A percentile compares a stretch with the other conserved stretches of the same genome.
These are phyloP conservation scores for Chlorops oryzae DNA, from an alignment of 1,140 invertebrate species.

Conservation along the genomic window DNA sequence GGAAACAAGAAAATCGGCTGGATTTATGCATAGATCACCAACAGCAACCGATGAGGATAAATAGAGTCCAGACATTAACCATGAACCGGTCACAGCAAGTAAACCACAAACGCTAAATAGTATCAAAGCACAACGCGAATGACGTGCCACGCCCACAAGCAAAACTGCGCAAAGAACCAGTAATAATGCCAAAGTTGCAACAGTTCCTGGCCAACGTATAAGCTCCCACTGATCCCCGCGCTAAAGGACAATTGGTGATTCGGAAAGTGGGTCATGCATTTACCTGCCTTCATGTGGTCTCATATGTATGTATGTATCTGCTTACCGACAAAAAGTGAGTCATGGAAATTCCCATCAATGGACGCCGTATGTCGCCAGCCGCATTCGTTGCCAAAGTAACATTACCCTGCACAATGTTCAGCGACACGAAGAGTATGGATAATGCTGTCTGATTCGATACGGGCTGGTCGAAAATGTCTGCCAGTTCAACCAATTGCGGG, in stretches of 20 bases:
- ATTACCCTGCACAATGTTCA: conserved; percentile 64
- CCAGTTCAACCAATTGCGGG: conserved; percentile 60
- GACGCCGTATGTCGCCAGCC: conserved; percentile 66
- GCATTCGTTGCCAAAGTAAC: conserved; percentile 63
- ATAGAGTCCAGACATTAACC: conserved; percentile 78
- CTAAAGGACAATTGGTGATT: conserved; percentile 21
- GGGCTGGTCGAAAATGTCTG: conserved; percentile 67
- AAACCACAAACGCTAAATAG: conserved; percentile 71
- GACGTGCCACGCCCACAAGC: conserved; percentile 72
- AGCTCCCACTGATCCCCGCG: conserved; percentile 56
- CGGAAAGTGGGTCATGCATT: neutral
- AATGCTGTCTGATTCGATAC: conserved; percentile 68
- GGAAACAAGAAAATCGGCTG: conserved; percentile 70
- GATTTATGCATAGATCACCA: conserved; percentile 68
- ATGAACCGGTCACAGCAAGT: conserved; percentile 83
- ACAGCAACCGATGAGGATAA: conserved; percentile 73
- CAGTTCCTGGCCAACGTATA: conserved; percentile 70
- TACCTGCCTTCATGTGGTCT: neutral
- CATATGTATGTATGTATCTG: too few relatives aligned
- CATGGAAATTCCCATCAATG: conserved; percentile 62
- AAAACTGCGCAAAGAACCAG: conserved; percentile 74
- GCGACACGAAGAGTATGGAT: conserved; percentile 57
- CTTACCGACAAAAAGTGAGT: conserved; percentile 56
- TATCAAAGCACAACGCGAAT: conserved; percentile 59
- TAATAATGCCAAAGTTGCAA: conserved; percentile 68